Base-by-base conservation (phyloP, 2,113 vertebrate genomes). In the Myrmecobius fasciatus region DNA sequence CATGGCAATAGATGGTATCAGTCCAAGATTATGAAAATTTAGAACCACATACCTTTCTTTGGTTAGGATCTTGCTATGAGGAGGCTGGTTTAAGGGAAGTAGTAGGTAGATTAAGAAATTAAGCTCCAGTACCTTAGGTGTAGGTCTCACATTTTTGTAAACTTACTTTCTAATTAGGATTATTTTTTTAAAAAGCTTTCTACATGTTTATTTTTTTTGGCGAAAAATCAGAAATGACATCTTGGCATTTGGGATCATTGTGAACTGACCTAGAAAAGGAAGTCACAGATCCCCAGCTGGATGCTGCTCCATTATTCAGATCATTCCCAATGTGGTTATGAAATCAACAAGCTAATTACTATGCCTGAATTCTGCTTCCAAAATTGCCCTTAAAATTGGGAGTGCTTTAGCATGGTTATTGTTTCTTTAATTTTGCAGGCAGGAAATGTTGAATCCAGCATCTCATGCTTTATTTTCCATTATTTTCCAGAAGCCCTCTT, bases 301-400 rank as follows among this genome's bases (percentile, higher is more conserved):
- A 60, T 60, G 95, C 91, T 60, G 17, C 46, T 91, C 14, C 89
- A 49, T 11, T 49, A 91, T 36, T 75, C n/a, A 91, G 53, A 52
- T 89, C 91, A 54, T 91, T 94, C 94, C 90, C 25, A 90, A 53
- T 49, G 47, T 52, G 53, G 9, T 92, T 95, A 83, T 91, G n/a
- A 94, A 94, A 60, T 91, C 52, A 93, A 48, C 89, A 93, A 95
- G 26, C 28, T 83, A n/a, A 67, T 93, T 96, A 47, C 67, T 93
- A 43, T 94, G 52, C 26, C 83, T 49, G 43, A 53, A 51, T 60
- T 90, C 28, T 94, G 96, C n/a, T 93, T 91, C 60, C 25, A 93
- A 89, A 83, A 47, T 22, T 92, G 10, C 17, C 88, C 49, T 93
- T 91, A 56, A 0, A 90, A 4, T 89, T 93, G 25, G 8, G 95